Base-by-base conservation (phyloP, 2,113 vertebrate genomes). In the Cololabis saira region DNA sequence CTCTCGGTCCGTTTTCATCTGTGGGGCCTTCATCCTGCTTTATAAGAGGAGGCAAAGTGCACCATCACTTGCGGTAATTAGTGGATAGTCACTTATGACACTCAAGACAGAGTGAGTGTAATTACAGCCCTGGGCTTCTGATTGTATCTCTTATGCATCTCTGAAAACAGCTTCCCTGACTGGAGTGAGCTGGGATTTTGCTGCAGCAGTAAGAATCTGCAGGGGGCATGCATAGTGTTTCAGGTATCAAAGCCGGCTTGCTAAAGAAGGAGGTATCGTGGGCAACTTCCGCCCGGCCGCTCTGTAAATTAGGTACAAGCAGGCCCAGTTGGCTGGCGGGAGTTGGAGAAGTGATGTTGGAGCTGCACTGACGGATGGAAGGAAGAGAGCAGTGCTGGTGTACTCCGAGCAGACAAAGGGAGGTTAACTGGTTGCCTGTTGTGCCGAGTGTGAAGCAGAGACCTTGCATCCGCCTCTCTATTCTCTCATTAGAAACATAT, bases 401-500 rank as follows among this genome's bases (percentile, higher is more conserved):
- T 76, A 42, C 37, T 59, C n/a, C 9, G 55, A 70, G 58, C 41
- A 66, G 66, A 37, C 18, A 61, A 57, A 65, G 33, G 61, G 63
- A 61, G 79, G 78, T 89, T 87, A 87, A 88, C 83, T 44, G 68
- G 69, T 67, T 78, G 76, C 66, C 78, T 80, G 71, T 71, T 80
- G 58, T 71, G 71, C 59, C 57, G 82, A 81, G 51, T 78, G 72
- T 74, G 67, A 85, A 80, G 70, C 69, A 61, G 17, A 76, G 67
- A 76, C 74, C 74, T 59, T 42, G 61, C 56, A 67, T 66, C 74
- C 16, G 49, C 66, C 64, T 78, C 60, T 62, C 70, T 84, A 75
- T 61, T 75, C 71, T 63, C 84, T 91, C 87, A 88, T 90, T 92
- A 91, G 65, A 81, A 71, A 41, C 49, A 62, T 62, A 79, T 69